Percentiles rank a stretch among this genome's conserved stretches.
Conservation (phyloP, 2,113 vertebrate species). For the Sylvietta virens region DNA sequence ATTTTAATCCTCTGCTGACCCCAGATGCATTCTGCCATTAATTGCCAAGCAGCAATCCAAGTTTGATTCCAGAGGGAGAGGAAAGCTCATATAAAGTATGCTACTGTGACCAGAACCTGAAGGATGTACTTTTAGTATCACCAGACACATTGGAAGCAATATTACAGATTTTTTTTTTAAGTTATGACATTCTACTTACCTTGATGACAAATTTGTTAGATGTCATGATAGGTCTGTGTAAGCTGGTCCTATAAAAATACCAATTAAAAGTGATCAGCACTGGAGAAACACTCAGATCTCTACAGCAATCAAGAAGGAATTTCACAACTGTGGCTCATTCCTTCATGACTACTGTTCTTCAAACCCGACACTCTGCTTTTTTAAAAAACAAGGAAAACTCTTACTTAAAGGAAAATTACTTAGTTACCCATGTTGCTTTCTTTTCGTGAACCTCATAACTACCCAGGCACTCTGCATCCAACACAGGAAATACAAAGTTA, state of each 20-base stretch:
- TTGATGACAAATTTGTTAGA: conserved; percentile 75
- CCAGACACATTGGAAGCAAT: not conserved
- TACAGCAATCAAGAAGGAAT: not conserved
- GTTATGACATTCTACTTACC: conserved; percentile 51
- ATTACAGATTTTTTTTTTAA: not conserved
- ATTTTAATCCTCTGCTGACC: not conserved
- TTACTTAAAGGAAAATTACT: not conserved
- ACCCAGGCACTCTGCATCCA: not conserved
- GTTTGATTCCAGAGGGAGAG: not conserved
- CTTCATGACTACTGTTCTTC: not conserved
- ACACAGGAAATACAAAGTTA: not conserved
- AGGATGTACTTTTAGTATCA: not conserved
- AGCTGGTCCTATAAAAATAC: conserved; percentile 31
- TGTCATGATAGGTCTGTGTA: conserved; percentile 42
- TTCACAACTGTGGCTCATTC: not conserved
- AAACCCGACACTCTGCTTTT: not conserved
- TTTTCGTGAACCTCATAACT: not conserved
- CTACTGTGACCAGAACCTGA: not conserved
- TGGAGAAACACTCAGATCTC: not conserved
- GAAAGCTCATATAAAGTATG: not conserved
- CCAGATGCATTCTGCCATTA: not conserved
- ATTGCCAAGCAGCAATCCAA: not conserved
- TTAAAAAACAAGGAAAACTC: not conserved
- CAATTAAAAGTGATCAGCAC: not conserved
- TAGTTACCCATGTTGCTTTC: not conserved